phyloP scores from a whole-genome alignment of 2,888 invertebrate genomes.

The Acanthopleura granulata region DNA sequence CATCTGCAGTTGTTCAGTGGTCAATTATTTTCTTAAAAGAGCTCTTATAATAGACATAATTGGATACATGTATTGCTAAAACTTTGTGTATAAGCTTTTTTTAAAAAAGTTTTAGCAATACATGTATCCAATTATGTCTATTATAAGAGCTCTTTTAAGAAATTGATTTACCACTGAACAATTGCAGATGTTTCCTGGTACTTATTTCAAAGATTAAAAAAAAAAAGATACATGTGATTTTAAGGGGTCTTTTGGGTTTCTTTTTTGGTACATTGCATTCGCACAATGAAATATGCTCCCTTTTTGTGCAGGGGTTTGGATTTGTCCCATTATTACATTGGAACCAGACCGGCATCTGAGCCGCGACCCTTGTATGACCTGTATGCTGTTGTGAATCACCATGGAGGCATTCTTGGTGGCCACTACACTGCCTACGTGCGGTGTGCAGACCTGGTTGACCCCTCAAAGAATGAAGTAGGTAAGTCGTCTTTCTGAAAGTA shows the following conservation, averaged over 20 bases:
- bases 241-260: not conserved
- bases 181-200: too few species aligned
- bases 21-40: too few species aligned
- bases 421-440: constrained; percentile 72
- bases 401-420: constrained; percentile 71
- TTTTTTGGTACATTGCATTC: constrained; percentile 12
- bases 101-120: too few species aligned
- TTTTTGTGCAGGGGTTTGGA: constrained; percentile 71
- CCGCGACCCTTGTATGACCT: constrained; percentile 70
- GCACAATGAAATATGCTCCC: constrained; percentile 22
- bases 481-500: too few species aligned
- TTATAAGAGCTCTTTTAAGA: too few species aligned
- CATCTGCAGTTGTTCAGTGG: not conserved
- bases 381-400: constrained; percentile 72
- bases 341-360: constrained; percentile 45
- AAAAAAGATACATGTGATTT: not conserved
- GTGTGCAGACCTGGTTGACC: constrained; percentile 61
- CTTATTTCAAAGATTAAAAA: too few species aligned
- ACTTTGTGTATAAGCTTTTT: too few species aligned
- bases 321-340: constrained; percentile 63
- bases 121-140: too few species aligned
- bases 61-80: too few species aligned
- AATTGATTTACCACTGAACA: too few species aligned
- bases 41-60: too few species aligned
- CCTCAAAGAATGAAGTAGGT: constrained; percentile 69